phyloP scores from a whole-genome alignment of 1,140 invertebrate species.

The Parasteatoda tepidariorum region DNA sequence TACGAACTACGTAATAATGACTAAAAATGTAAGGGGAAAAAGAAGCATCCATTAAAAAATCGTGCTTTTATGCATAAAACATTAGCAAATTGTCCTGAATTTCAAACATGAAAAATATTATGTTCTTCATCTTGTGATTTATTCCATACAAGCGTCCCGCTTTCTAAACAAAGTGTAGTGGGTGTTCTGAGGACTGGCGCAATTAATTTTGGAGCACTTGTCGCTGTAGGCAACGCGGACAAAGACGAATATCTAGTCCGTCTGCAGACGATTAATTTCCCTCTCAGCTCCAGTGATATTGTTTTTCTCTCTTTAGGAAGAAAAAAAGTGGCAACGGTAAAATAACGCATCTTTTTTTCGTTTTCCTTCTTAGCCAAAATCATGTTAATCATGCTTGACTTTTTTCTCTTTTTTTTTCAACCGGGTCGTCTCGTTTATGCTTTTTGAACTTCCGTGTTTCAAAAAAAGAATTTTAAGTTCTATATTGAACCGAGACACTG shows the following conservation, averaged over 20 bases:
- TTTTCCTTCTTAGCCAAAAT: neutral
- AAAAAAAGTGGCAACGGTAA: neutral
- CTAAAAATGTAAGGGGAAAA: no score
- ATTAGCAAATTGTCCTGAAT: no score
- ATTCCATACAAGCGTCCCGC: neutral
- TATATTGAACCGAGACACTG: no score
- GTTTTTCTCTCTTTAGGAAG: neutral
- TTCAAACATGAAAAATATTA: neutral
- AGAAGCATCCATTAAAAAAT: no score
- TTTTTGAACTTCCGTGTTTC: neutral
- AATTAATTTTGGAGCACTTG: neutral
- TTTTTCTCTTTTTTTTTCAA: neutral
- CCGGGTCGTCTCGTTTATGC: neutral
- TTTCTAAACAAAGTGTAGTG: neutral
- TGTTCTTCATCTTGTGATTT: neutral
- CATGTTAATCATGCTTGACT: neutral
- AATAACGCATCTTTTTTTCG: neutral
- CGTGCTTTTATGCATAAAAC: no score
- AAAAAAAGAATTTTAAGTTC: neutral
- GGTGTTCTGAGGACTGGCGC: neutral
- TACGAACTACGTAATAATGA: no score
- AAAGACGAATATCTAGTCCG: neutral
- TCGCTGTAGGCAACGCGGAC: neutral
- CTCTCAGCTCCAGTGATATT: neutral
- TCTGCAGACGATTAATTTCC: neutral